A percentile compares a stretch with the other conserved stretches of the same genome.
Conservation (phyloP, 2,888 invertebrate species). For the Melitaea athalia region DNA sequence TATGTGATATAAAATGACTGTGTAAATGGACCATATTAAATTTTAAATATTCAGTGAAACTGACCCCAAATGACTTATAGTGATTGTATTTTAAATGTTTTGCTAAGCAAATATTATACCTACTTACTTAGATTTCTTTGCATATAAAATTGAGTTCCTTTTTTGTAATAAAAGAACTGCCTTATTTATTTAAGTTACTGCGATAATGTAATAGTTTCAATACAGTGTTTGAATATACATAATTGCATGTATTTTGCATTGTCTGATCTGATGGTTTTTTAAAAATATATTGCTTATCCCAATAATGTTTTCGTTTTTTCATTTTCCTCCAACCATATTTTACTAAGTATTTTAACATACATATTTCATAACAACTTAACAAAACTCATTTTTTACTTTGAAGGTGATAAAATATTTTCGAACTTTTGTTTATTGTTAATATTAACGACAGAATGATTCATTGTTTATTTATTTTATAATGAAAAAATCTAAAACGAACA, state of each 20-base stretch:
- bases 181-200: constrained; percentile 31
- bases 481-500: no score
- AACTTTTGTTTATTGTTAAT: no score
- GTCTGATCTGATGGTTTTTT: constrained; percentile 57
- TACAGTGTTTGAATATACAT: constrained; percentile 20
- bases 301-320: constrained; percentile 49
- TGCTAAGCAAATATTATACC: constrained; percentile 45
- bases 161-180: constrained; percentile 40
- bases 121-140: constrained; percentile 18
- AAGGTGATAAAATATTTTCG: no score
- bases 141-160: constrained; percentile 35
- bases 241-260: constrained; percentile 47
- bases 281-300: constrained; percentile 55
- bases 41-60: constrained; percentile 62
- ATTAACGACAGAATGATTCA: no score
- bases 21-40: constrained; percentile 72
- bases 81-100: constrained; percentile 51
- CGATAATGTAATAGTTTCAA: constrained; percentile 18
- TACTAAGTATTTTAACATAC: background rate
- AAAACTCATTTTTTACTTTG: background rate
- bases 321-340: constrained; percentile 21
- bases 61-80: constrained; percentile 56
- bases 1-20: constrained; percentile 64
- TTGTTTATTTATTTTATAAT: no score
- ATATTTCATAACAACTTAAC: background rate